Evolutionary conservation across 2,113 vertebrate species (phyloP), one percentile per base, ranked within the genome.

Genomic region (Phylloscopus whistleri): DNA sequence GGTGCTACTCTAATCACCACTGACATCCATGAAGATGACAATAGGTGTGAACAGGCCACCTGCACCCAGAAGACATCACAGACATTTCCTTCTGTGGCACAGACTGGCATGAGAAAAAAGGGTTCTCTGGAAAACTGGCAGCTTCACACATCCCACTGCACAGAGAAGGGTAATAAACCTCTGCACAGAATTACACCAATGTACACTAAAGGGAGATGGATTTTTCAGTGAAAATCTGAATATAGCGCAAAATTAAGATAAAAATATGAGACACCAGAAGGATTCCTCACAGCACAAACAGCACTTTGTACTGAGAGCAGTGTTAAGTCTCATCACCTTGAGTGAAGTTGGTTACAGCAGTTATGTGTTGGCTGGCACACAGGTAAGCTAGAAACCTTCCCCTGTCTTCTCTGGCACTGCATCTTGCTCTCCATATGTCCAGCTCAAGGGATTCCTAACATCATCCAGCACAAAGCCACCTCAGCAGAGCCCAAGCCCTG

Each of bases 291-390:
- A 66, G 41, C 31, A 83, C 24, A 56, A 90, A 41, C 11, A 79
- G 49, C 49, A 46, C 16, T 76, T 33, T 9, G 7, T 10, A 11
- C 0, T 7, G 30, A 76, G 19, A 84, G 18, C 31, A 37, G 10
- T 2, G 0, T n/a, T 3, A 88, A 68, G 8, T 43, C 21, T 9
- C 35, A 52, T 3, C 1, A 4, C 31, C 48, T 37, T 10, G 23
- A 67, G 27, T 41, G 19, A 41, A 80, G 44, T 0, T 5, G 3
- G 14, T 52, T 62, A 49, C 7, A 84, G 48, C 27, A 68, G 48
- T 16, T 55, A 21, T 3, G 4, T 9, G 16, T 1, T 46, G n/a
- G 35, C 20, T 90, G 68, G 37, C 23, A 52, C 0, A 67, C 0
- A 3, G 7, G 20, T 6, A 78, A 78, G n/a, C 23, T 37, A 84